phyloP scores from a whole-genome alignment of 2,888 invertebrate genomes.

The Lasius fuliginosus region DNA sequence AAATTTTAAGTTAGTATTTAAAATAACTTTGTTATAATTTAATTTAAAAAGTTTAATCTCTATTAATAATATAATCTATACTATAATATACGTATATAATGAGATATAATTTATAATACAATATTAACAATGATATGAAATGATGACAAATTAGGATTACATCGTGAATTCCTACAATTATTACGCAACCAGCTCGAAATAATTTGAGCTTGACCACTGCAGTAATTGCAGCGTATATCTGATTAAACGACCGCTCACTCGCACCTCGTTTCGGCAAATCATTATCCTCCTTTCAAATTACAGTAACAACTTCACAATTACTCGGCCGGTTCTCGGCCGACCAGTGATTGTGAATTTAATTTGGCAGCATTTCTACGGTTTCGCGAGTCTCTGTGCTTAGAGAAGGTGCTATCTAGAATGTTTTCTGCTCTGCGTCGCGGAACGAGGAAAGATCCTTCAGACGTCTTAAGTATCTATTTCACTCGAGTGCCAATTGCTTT shows the following conservation, averaged over 20 bases:
- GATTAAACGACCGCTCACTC: constrained; percentile 29
- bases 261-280: constrained; percentile 37
- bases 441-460: constrained; percentile 47
- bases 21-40: background rate
- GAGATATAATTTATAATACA: constrained; percentile 14
- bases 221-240: constrained; percentile 30
- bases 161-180: constrained; percentile 3
- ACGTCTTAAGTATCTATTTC: constrained; percentile 45
- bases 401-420: constrained; percentile 23
- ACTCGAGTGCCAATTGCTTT: constrained; percentile 49
- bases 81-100: background rate
- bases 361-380: constrained; percentile 49
- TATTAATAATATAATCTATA: background rate
- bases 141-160: constrained; percentile 15
- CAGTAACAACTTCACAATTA: constrained; percentile 7
- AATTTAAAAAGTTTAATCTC: background rate
- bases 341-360: constrained; percentile 54
- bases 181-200: constrained; percentile 14
- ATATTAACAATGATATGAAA: constrained; percentile 23
- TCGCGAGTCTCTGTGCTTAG: background rate
- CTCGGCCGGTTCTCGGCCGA: constrained; percentile 1
- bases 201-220: constrained; percentile 16
- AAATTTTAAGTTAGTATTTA: background rate
- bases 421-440: constrained; percentile 11
- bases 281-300: constrained; percentile 54